phyloP scores from a whole-genome alignment of 2,888 invertebrate species.

The Lepas anatifera region DNA sequence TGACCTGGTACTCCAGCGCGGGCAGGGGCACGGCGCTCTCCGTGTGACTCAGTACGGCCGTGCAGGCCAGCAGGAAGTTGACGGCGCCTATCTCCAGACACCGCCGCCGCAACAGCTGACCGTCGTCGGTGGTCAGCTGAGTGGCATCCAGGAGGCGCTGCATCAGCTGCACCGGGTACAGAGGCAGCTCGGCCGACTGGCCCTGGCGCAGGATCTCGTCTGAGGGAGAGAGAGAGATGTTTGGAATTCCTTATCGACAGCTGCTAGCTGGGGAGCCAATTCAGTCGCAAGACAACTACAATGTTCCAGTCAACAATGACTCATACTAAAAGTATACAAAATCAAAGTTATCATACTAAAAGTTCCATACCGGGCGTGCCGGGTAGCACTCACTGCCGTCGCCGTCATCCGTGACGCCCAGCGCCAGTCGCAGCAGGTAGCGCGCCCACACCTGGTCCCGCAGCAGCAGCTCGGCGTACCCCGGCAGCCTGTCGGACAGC shows the following conservation, averaged over 20 bases:
- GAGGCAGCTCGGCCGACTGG: constrained; percentile 28
- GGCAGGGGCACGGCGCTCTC: constrained; percentile 21
- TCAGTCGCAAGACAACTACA: too few species aligned
- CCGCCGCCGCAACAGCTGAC: constrained; percentile 56
- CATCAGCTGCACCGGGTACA: constrained; percentile 62
- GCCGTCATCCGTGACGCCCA: constrained; percentile 84
- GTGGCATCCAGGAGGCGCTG: constrained; percentile 62
- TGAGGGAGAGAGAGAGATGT: neutral
- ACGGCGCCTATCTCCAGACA: constrained; percentile 74
- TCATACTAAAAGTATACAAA: too few species aligned
- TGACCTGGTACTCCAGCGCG: constrained; percentile 20
- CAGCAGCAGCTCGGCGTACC: constrained; percentile 78
- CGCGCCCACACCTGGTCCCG: constrained; percentile 72
- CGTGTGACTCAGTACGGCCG: constrained; percentile 68
- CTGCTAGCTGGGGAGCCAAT: too few species aligned
- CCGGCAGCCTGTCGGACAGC: constrained; percentile 48
- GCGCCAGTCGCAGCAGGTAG: constrained; percentile 67
- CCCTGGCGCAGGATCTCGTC: neutral
- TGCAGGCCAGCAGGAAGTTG: constrained; percentile 69
- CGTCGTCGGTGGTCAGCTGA: constrained; percentile 61
- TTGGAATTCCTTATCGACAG: too few species aligned
- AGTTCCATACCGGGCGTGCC: too few species aligned
- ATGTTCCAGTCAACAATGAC: too few species aligned
- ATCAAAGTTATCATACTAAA: too few species aligned
- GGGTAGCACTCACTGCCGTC: constrained; percentile 55